Base-by-base conservation (phyloP, 2,888 invertebrate species). In the Desoria tigrina region DNA sequence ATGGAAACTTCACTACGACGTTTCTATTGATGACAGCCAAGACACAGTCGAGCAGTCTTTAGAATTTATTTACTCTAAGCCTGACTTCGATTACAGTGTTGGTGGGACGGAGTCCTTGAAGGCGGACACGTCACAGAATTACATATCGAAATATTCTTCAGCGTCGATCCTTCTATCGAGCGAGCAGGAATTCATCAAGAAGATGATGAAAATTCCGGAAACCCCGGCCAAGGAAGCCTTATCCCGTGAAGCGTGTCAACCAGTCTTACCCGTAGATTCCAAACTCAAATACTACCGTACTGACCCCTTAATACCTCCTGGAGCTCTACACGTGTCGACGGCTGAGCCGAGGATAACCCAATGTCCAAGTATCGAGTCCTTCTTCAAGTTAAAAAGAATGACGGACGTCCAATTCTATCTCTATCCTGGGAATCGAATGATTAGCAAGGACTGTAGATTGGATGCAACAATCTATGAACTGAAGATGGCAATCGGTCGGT, bases 331-430 rank as follows among this genome's bases (percentile, higher is more conserved):
- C 53, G 51, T 50, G 6, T 58, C 57, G 6, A 21, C 42, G 7
- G 60, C 65, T 2, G 39, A 57, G 11, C 63, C 75, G 1, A 11
- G 66, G 42, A 60, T 71, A 55, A 60, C 72, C 42, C 67, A 56
- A 26, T 74, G 74, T 63, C 75, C 75, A 1, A 73, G 73, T 42
- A 65, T 74, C 2, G 74, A 74, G 32, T 69, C 71, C 1, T 72
- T 73, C 42, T 70, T 75, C 39, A 66, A 70, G 16, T 21, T 68
- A 1, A 68, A 67, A 11, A 60, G 69, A 61, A 28, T 42, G 1
- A 61, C 66, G 7, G 65, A 67, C 26, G 68, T 72, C 6, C 61
- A 68, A 32, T 73, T 75, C 28, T 66, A 68, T 39, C 57, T 74
- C 28, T 55, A 70, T 11, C 70, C 73, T 9, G 74, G 69, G 18